Evolutionary conservation across 2,113 vertebrate genomes (phyloP).

Genomic region (Hippocampus mohnikei): DNA sequence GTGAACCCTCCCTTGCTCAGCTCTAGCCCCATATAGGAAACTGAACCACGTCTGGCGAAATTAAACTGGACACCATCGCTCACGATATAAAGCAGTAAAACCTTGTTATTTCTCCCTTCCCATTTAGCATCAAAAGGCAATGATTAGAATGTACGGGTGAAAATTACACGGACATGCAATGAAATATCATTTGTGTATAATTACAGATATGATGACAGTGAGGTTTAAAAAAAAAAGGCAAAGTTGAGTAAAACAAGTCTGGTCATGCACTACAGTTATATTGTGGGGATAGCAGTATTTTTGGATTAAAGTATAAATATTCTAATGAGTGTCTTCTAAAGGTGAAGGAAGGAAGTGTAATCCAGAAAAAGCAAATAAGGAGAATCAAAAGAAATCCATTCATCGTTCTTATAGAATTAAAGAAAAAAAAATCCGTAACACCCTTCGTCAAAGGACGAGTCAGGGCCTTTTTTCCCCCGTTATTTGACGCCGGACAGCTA

Average conservation of each 20-base stretch:
- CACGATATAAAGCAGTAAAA: neutral
- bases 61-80: neutral
- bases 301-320: neutral
- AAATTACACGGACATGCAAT: neutral
- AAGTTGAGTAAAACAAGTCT: neutral
- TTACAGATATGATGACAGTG: neutral
- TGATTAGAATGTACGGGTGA: neutral
- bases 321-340: neutral
- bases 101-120: neutral
- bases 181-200: neutral
- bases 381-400: constrained; percentile 3
- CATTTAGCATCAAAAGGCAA: neutral
- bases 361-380: constrained; percentile 7
- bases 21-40: neutral
- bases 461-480: constrained; percentile 7
- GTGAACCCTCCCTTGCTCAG: neutral
- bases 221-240: neutral
- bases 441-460: constrained; percentile 13
- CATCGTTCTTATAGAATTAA: neutral
- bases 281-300: neutral
- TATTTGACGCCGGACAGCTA: constrained; percentile 20
- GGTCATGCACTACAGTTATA: neutral
- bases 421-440: neutral
- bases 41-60: neutral
- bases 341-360: constrained; percentile 3